Evolutionary conservation across 2,888 invertebrate species (phyloP).

Genomic region (Argynnis bischoffii): DNA sequence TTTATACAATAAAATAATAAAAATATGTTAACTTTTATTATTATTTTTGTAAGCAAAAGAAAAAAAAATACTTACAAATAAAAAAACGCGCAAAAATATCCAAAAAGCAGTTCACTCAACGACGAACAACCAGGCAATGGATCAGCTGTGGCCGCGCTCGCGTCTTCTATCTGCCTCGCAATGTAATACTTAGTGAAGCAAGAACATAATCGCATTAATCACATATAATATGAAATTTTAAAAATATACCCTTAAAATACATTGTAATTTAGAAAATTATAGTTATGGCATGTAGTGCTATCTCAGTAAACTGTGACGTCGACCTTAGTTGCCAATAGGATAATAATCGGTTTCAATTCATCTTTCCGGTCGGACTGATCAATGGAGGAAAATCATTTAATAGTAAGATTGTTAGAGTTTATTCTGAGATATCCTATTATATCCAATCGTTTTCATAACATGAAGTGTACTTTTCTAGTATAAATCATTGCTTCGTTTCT

Average conservation of each 20-base stretch:
- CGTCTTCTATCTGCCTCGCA: constrained; percentile 34
- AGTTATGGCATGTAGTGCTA: not conserved
- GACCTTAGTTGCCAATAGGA: constrained; percentile 1
- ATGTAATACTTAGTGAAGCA: constrained; percentile 37
- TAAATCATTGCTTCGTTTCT: no score
- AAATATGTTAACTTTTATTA: not conserved
- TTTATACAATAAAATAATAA: constrained; percentile 1
- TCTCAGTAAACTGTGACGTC: not conserved
- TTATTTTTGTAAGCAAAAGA: not conserved
- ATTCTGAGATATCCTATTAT: not conserved
- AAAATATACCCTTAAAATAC: not conserved
- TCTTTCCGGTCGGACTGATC: constrained; percentile 2
- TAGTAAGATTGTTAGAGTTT: constrained; percentile 9
- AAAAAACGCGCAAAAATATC: constrained; percentile 26
- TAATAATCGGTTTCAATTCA: constrained; percentile 14
- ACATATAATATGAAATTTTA: constrained; percentile 14
- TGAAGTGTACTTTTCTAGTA: no score
- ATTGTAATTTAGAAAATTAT: not conserved
- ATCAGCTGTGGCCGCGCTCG: constrained; percentile 28
- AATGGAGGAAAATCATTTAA: constrained; percentile 8
- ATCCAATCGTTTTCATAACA: no score
- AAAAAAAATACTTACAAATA: constrained; percentile 29
- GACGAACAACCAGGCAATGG: constrained; percentile 41
- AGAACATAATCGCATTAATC: constrained; percentile 32
- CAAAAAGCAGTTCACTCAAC: constrained; percentile 37